Conservation (phyloP, 2,888 invertebrate genomes). For the Tolmerus cingulatus region DNA sequence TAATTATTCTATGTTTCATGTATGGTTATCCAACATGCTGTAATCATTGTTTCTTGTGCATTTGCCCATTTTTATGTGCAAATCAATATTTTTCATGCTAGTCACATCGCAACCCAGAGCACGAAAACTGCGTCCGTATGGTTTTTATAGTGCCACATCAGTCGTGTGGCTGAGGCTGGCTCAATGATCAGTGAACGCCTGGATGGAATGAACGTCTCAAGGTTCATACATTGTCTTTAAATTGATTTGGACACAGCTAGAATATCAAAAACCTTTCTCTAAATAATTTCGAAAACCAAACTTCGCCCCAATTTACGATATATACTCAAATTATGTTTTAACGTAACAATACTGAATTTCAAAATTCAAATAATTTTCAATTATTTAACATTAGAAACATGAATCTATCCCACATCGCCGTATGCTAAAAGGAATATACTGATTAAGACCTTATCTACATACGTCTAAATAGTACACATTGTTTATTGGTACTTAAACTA, state of each 20-base stretch:
- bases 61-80: slow-evolving; percentile 25
- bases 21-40: slow-evolving; percentile 13
- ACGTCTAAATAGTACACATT: too few relatives aligned
- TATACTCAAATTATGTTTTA: too few relatives aligned
- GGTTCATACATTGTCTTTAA: slow-evolving; percentile 6
- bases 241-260: slow-evolving; percentile 14
- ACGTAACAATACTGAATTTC: too few relatives aligned
- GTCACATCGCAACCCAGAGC: slow-evolving; percentile 4
- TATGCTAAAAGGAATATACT: too few relatives aligned
- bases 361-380: too few relatives aligned
- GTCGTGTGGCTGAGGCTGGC: neutral
- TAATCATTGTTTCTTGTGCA: slow-evolving; percentile 12
- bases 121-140: neutral
- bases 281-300: neutral
- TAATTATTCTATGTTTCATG: slow-evolving; percentile 9
- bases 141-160: neutral
- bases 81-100: neutral
- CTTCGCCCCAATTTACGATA: too few relatives aligned
- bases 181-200: neutral
- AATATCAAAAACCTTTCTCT: neutral
- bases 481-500: too few relatives aligned
- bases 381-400: too few relatives aligned
- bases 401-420: too few relatives aligned
- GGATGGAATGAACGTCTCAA: neutral
- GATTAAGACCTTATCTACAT: too few relatives aligned